Base-by-base conservation (phyloP, 2,888 invertebrate genomes). In the Galerucella nymphaeae region DNA sequence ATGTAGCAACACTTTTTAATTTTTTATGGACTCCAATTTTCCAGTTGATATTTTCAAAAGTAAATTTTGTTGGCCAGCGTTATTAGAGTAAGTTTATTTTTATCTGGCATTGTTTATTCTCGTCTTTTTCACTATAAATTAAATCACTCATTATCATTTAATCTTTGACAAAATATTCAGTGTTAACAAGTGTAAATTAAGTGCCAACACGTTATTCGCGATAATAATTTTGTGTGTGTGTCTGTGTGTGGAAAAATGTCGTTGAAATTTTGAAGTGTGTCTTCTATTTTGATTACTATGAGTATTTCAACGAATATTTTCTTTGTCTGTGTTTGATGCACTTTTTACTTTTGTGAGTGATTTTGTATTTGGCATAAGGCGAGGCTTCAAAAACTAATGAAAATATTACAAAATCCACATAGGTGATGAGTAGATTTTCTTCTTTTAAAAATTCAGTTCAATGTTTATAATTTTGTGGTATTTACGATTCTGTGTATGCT, bases 41-140 rank as follows among this genome's bases (percentile, higher is more conserved):
- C 8, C 48, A 38, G 8, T 38, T 30, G 30, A 38, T 8, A 8
- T 9, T 38, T 38, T 38, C 30, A 38, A 8, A 38, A 38, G 30
- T 38, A 38, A 38, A 38, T 38, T 38, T 38, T 38, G 30, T 38
- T 38, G 30, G 30, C 30, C 30, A 38, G 30, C 30, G 30, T 38
- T 38, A 38, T 38, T 38, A 9, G 30, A 38, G 30, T 38, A 50
- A 53, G 53, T 18, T 10, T 53, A 53, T 18, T 53, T 53, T 53
- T 53, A 53, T 16, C 53, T 18, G 53, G 16, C 18, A 18, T 53
- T 59, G 14, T 59, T 59, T 38, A 16, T 30, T 59, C 59, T 59
- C 16, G 59, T 38, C n/a, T 14, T 59, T 38, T 6, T 59, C 38
- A 16, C 18, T 59, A 59, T 30, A 59, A 59, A 59, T 59, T 38